Evolutionary conservation across 2,113 vertebrate genomes (phyloP).

Genomic region (Macquaria australasica): DNA sequence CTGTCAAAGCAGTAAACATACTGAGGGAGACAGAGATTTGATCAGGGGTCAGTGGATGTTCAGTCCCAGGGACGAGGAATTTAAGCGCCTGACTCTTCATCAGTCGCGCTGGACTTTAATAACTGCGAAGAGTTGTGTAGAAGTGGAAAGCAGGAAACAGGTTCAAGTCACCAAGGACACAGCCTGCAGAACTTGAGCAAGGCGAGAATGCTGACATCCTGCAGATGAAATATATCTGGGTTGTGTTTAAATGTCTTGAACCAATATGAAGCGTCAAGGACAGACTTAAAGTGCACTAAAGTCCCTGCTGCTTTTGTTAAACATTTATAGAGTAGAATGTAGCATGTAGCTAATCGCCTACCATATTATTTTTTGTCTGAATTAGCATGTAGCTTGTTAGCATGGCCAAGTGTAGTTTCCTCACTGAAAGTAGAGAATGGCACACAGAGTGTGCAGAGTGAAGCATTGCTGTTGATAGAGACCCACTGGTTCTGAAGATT

Average conservation of each 20-base stretch:
- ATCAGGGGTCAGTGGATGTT: constrained; percentile 11
- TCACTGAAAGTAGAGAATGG: too few species aligned
- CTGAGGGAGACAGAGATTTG: not conserved
- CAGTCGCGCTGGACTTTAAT: too few species aligned
- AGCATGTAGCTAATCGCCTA: not conserved
- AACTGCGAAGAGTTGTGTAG: not conserved
- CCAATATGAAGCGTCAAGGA: not conserved
- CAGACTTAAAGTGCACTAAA: not conserved
- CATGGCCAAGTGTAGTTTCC: not conserved
- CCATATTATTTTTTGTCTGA: not conserved
- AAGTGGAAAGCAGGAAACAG: not conserved
- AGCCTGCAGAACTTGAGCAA: not conserved
- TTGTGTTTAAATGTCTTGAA: not conserved
- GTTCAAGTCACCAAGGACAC: not conserved
- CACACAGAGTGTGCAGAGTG: not conserved
- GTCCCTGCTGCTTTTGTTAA: not conserved
- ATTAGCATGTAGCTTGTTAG: not conserved
- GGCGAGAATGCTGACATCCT: not conserved
- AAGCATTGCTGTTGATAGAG: not conserved
- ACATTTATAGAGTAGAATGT: not conserved
- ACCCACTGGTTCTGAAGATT: not conserved
- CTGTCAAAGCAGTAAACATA: not conserved
- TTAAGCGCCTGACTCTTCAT: not conserved
- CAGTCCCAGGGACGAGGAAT: not conserved
- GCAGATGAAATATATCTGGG: not conserved